Evolutionary conservation across 1,140 invertebrate genomes (phyloP).

Genomic region (Dreissena polymorpha): DNA sequence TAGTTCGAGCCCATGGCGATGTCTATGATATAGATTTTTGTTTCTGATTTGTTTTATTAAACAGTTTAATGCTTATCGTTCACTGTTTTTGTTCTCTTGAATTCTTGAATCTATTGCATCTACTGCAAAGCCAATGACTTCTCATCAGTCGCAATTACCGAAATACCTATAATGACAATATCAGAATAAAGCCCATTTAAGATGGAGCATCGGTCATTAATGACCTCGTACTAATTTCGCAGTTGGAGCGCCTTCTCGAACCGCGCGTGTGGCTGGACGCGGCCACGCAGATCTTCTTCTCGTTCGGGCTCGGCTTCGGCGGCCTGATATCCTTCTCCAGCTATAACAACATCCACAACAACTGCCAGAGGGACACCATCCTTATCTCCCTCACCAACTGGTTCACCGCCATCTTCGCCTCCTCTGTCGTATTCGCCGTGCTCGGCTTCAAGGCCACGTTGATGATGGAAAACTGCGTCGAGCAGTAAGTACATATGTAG

Average conservation of each 20-base stretch:
- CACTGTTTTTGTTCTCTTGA: too few relatives aligned
- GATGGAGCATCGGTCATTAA: too few relatives aligned
- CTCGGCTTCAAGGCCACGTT: constrained; percentile 92
- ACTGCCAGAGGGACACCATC: constrained; percentile 87
- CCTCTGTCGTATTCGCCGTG: constrained; percentile 98
- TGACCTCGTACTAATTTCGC: constrained; percentile 1
- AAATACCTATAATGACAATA: too few relatives aligned
- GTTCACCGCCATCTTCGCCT: constrained; percentile 96
- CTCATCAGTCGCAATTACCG: too few relatives aligned
- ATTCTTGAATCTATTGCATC: too few relatives aligned
- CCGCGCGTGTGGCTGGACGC: constrained; percentile 88
- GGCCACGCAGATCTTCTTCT: constrained; percentile 94
- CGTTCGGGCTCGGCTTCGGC: constrained; percentile 92
- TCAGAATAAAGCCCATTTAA: too few relatives aligned
- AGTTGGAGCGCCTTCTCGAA: constrained; percentile 71
- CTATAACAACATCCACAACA: constrained; percentile 88
- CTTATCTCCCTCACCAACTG: constrained; percentile 97
- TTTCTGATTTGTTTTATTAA: too few relatives aligned
- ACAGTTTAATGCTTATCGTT: too few relatives aligned
- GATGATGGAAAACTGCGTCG: constrained; percentile 70
- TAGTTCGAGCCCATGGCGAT: neutral
- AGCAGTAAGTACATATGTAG: constrained; percentile 61
- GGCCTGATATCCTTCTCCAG: constrained; percentile 95
- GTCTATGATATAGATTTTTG: too few relatives aligned
- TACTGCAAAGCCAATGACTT: too few relatives aligned